Percentiles rank a stretch among this genome's conserved stretches.
phyloP scores from a whole-genome alignment of 2,113 vertebrate species.

The Alethe castanea region DNA sequence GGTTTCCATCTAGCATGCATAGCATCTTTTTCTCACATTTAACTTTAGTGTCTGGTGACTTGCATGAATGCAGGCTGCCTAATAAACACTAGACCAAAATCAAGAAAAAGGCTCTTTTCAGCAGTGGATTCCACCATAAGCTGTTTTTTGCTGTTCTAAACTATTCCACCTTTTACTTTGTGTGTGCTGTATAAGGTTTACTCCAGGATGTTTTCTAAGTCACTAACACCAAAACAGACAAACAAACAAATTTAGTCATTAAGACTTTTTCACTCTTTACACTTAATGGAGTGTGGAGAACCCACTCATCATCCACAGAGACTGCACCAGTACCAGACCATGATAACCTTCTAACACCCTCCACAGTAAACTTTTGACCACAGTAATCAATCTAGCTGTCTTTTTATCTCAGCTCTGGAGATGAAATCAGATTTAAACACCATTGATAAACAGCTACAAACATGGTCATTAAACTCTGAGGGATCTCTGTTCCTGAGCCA shows the following conservation, averaged over 20 bases:
- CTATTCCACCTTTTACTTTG: not conserved
- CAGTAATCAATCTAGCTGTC: not conserved
- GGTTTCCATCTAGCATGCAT: not conserved
- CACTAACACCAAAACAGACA: not conserved
- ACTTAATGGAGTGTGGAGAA: not conserved
- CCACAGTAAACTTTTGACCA: not conserved
- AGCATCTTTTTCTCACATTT: not conserved
- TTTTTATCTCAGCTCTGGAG: not conserved
- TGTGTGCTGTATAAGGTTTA: not conserved
- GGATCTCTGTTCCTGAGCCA: not conserved
- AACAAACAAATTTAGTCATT: accelerated
- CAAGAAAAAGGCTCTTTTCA: not conserved
- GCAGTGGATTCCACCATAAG: not conserved
- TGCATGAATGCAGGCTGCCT: not conserved
- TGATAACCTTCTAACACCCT: not conserved
- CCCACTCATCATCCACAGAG: not conserved
- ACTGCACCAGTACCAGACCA: not conserved
- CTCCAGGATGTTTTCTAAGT: not conserved
- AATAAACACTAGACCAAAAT: not conserved
- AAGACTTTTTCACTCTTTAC: not conserved
- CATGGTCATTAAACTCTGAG: not conserved
- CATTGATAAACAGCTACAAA: not conserved
- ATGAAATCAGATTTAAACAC: not conserved
- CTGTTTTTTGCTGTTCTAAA: not conserved
- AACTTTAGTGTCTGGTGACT: not conserved